These are phyloP conservation scores for Emydocephalus ijimae DNA, from an alignment of 2,113 vertebrate species.

Conservation along the genomic window DNA sequence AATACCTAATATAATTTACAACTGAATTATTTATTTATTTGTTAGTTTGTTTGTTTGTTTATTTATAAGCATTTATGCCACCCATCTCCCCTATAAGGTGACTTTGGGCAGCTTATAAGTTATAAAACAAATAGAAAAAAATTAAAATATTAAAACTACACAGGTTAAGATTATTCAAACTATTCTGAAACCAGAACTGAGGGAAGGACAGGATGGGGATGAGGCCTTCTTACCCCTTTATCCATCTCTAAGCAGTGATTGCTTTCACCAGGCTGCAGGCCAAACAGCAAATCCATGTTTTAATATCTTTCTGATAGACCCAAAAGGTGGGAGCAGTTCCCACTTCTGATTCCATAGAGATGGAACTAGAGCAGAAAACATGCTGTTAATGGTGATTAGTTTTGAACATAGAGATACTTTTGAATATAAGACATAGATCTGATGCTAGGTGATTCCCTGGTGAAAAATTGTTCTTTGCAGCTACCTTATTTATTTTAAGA, in stretches of 20 bases:
- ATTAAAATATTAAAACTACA: not conserved
- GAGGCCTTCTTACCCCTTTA: not conserved
- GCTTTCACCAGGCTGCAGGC: not conserved
- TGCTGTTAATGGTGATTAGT: not conserved
- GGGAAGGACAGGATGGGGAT: not conserved
- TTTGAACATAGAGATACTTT: not conserved
- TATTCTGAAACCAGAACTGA: not conserved
- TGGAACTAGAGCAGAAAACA: not conserved
- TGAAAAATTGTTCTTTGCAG: not conserved
- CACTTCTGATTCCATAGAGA: not conserved
- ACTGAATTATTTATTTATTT: not conserved
- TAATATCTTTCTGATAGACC: not conserved
- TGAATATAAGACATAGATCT: not conserved
- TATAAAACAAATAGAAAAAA: not conserved
- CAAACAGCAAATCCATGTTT: not conserved
- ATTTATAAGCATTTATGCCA: too few relatives aligned
- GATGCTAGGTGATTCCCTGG: not conserved
- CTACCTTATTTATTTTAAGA: not conserved
- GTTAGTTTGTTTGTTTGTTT: too few relatives aligned
- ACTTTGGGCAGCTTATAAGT: not conserved
- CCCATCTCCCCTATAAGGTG: not conserved
- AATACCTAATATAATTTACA: too few relatives aligned
- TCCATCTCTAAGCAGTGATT: not conserved
- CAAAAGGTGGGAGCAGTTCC: too few relatives aligned
- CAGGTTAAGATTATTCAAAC: not conserved